Evolutionary conservation across 2,888 invertebrate genomes (phyloP).

Genomic region (Lithophane ornitopus): DNA sequence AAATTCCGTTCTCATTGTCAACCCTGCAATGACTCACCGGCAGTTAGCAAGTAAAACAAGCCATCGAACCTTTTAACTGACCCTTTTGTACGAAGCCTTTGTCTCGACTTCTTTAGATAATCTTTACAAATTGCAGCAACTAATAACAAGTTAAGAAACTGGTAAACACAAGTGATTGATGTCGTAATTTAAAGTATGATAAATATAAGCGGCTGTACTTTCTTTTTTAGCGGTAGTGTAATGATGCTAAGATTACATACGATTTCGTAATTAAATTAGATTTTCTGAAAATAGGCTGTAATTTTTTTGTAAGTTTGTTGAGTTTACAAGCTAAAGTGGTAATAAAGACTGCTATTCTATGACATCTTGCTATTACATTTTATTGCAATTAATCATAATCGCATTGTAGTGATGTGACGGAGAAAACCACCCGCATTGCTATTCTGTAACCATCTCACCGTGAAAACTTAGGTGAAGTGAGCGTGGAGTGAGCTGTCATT

Average conservation of each 20-base stretch:
- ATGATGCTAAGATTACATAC: slow-evolving; percentile 5
- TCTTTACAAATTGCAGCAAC: slow-evolving; percentile 38
- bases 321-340: not conserved
- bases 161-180: slow-evolving; percentile 38
- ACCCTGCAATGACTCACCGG: slow-evolving; percentile 10
- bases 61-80: not conserved
- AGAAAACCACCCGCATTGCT: too few species aligned
- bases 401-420: not conserved
- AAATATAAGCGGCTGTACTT: slow-evolving; percentile 25
- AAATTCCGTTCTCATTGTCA: not conserved
- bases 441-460: too few species aligned
- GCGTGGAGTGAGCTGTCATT: too few species aligned
- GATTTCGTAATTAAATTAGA: slow-evolving; percentile 19
- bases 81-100: slow-evolving; percentile 24
- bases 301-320: not conserved
- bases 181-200: slow-evolving; percentile 40
- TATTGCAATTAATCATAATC: too few species aligned
- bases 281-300: not conserved
- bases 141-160: slow-evolving; percentile 3
- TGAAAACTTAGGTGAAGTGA: too few species aligned
- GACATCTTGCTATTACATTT: not conserved
- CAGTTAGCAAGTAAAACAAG: not conserved
- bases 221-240: slow-evolving; percentile 32
- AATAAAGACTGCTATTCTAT: too few species aligned
- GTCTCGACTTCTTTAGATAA: slow-evolving; percentile 21